Evolutionary conservation across 2,888 invertebrate genomes (phyloP).

Genomic region (Osedax frankpressi): DNA sequence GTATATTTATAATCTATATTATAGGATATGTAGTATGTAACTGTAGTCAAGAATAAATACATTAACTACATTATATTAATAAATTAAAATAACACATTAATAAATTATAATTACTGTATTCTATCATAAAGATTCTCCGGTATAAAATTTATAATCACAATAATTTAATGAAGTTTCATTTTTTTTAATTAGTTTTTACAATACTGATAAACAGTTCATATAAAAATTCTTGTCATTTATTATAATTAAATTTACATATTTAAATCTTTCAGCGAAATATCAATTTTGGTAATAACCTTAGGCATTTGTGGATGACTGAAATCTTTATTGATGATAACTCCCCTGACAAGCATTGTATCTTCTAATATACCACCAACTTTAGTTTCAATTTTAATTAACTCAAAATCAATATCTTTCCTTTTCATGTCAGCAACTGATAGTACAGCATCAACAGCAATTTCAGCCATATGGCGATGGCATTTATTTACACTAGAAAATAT

Average conservation of each 20-base stretch:
- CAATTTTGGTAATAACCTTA: constrained; percentile 57
- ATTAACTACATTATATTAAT: no score
- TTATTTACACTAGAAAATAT: constrained; percentile 67
- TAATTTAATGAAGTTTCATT: no score
- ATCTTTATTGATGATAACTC: constrained; percentile 94
- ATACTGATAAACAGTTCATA: not conserved
- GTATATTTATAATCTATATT: no score
- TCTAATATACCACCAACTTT: constrained; percentile 93
- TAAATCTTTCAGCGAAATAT: no score
- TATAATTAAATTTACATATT: no score
- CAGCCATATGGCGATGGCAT: constrained; percentile 90
- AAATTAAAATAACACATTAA: no score
- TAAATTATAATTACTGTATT: no score
- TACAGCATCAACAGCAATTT: constrained; percentile 94
- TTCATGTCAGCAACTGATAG: constrained; percentile 87
- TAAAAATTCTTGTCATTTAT: not conserved
- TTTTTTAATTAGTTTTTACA: not conserved
- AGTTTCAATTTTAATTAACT: constrained; percentile 92
- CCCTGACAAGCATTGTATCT: constrained; percentile 86
- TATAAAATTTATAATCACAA: no score
- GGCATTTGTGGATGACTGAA: constrained; percentile 99
- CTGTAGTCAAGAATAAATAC: no score
- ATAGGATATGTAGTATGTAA: no score
- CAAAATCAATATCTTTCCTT: constrained; percentile 91
- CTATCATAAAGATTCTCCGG: no score